phyloP scores from a whole-genome alignment of 2,113 vertebrate genomes.

The Bambusicola thoracicus region DNA sequence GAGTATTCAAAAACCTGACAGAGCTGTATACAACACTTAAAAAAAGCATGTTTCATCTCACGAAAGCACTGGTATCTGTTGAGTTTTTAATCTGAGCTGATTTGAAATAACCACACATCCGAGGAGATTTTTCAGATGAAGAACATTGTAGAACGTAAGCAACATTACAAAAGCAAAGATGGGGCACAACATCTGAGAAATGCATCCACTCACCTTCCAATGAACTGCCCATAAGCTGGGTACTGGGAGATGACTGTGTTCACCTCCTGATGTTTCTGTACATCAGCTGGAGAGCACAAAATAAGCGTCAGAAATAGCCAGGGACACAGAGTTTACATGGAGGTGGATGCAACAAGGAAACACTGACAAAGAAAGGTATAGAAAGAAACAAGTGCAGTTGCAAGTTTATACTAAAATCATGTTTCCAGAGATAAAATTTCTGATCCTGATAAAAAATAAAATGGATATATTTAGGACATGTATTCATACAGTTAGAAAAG shows the following conservation, averaged over 20 bases:
- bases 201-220: background rate
- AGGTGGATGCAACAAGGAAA: background rate
- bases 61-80: background rate
- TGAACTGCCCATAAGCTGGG: background rate
- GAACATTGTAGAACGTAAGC: background rate
- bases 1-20: background rate
- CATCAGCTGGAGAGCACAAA: background rate
- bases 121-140: background rate
- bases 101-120: background rate
- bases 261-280: background rate
- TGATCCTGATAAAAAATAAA: background rate
- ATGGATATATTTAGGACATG: background rate
- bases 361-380: background rate
- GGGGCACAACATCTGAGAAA: background rate
- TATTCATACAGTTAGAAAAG: background rate
- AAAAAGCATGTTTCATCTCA: background rate
- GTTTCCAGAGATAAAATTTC: background rate
- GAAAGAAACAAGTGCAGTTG: background rate
- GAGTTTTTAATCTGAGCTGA: background rate
- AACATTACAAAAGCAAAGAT: background rate
- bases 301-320: background rate
- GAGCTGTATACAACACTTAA: background rate
- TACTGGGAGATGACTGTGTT: background rate
- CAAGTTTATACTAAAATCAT: background rate
- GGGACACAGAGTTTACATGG: background rate